Evolutionary conservation across 2,113 vertebrate species (phyloP), one percentile per base, ranked within the genome.

Genomic region (Odobenus rosmarus): DNA sequence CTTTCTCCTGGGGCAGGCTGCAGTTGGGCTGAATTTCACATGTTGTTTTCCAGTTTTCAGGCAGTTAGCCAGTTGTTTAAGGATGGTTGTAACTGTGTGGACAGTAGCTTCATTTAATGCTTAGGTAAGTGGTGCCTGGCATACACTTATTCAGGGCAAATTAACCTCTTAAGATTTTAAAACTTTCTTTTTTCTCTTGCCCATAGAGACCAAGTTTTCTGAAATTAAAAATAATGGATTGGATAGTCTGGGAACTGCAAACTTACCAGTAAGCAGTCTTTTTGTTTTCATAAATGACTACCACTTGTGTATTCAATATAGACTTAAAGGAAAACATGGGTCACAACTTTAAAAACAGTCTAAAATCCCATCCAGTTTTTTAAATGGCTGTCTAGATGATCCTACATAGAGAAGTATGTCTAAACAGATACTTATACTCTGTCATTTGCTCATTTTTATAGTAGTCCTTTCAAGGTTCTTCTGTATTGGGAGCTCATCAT

Each of bases 31-130:
- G 61, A 64, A 26, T 87, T 87, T 69, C 89, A 64, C 28, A 0
- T 96, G 85, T 95, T 97, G 42, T 97, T 97, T 96, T 97, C 72
- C 36, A 93, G 77, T 21, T 90, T 61, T 46, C 82, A 71, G 96
- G 74, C 84, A 85, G 14, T 39, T 83, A 19, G 97, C 62, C 62
- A 81, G 80, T 89, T 67, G 57, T 92, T 85, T 62, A 53, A 95
- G 94, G 88, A 59, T n/a, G 80, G 79, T 42, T 51, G 1, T 92
- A 42, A 39, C 51, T 64, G 55, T 16, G 4, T 15, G 51, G 86
- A 72, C 51, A 69, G 84, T 31, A 46, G 51, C 39, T 24, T 92
- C 57, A 24, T 36, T 83, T 76, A n/a, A 84, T 96, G 77, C 84
- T 85, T 19, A 69, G 49, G 19, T 82, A n/a, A 90, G 86, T 69